These are phyloP conservation scores for Lethrus apterus DNA, from an alignment of 1,140 invertebrate species.

Conservation along the genomic window DNA sequence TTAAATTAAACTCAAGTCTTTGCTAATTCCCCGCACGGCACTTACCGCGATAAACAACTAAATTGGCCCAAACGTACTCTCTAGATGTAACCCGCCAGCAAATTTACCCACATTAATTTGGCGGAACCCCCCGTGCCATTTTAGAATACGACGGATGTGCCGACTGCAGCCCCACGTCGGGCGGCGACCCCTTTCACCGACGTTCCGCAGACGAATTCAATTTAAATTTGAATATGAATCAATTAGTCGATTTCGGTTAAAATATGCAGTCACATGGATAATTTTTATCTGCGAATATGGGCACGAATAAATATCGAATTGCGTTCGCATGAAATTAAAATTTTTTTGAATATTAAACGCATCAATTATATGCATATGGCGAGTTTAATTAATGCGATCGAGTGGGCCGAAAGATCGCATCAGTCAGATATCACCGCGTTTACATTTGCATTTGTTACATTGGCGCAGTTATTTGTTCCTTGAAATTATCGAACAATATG, in stretches of 20 bases:
- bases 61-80: slow-evolving; percentile 22
- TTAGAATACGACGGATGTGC: neutral
- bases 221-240: slow-evolving; percentile 9
- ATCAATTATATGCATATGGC: no score
- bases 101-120: slow-evolving; percentile 25
- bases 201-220: slow-evolving; percentile 5
- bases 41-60: slow-evolving; percentile 24
- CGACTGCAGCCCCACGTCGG: slow-evolving; percentile 1
- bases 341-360: no score
- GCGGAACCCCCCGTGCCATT: slow-evolving; percentile 17
- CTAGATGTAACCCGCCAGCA: slow-evolving; percentile 20
- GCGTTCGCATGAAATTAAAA: no score
- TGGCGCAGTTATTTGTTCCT: no score
- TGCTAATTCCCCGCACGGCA: slow-evolving; percentile 19
- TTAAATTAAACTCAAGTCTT: slow-evolving; percentile 15
- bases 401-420: no score
- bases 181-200: neutral
- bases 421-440: no score
- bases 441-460: no score
- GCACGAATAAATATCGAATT: no score
- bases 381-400: no score
- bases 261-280: slow-evolving; percentile 7
- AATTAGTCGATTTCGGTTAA: slow-evolving; percentile 5
- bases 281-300: slow-evolving; percentile 4
- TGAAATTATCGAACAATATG: no score